Base-by-base conservation (phyloP, 2,888 invertebrate genomes). In the Synanthedon myopaeformis region DNA sequence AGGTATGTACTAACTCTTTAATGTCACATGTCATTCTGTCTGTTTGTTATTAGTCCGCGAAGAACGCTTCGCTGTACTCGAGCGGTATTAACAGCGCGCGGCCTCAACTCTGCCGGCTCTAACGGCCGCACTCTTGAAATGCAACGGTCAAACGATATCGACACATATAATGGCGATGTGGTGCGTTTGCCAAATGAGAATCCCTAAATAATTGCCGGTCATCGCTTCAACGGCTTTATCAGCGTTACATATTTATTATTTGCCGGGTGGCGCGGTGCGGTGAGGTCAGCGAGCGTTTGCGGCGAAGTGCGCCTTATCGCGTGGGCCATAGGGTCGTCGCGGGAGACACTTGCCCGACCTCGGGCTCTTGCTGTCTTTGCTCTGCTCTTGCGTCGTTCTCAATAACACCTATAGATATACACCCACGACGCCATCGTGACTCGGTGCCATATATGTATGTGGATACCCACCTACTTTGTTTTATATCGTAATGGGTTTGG, bases 171-270 rank as follows among this genome's bases (percentile, higher is more conserved):
- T 79, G 78, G 73, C 74, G 75, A 74, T 73, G 74, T 61, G 72
- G 63, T 62, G 54, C 59, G 74, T 80, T 77, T 76, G 78, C 74
- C 72, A 76, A 79, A 78, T 67, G 72, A 74, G 76, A 73, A 75
- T 81, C 78, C 76, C 79, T 80, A 76, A 82, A 79, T 82, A 82
- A 75, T 74, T 76, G 73, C 75, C 82, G 84, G 84, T 83, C 85
- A 81, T 78, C 81, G 83, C 72, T 82, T 84, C 82, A 78, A 77
- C 76, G 77, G 74, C 71, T 79, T 84, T 86, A 86, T 86, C 86
- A 85, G 81, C 81, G 83, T 84, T 86, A 85, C 85, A 85, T 84
- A 85, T 85, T 86, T 85, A 85, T 85, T 84, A 83, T 82, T 83
- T 82, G 84, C 79, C 82, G 81, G 72, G 63, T 41, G 42, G 35